phyloP scores from a whole-genome alignment of 1,140 invertebrate species.

The Amyelois transitella region DNA sequence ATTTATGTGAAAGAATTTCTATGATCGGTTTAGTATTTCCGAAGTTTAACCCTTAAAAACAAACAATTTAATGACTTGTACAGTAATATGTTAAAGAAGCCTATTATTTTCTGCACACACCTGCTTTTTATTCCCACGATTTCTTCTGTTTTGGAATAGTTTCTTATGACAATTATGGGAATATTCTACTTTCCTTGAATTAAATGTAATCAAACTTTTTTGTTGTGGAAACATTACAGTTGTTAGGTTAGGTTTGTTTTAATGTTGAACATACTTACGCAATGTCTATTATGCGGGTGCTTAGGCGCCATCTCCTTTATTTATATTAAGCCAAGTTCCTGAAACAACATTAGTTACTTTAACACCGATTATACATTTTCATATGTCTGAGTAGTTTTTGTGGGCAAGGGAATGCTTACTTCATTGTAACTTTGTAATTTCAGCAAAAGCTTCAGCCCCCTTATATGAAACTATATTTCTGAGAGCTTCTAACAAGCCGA shows the following conservation, averaged over 20 bases:
- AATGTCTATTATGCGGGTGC: neutral
- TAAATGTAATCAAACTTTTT: constrained; percentile 17
- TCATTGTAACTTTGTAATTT: no score
- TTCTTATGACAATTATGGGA: constrained; percentile 32
- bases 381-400: no score
- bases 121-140: constrained; percentile 34
- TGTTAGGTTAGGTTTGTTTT: neutral
- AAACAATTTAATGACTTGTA: no score
- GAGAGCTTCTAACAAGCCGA: no score
- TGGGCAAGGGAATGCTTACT: no score
- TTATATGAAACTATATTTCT: no score
- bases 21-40: no score
- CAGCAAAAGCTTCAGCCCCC: no score
- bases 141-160: constrained; percentile 24
- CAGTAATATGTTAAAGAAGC: no score
- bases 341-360: neutral
- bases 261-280: neutral
- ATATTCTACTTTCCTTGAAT: constrained; percentile 22
- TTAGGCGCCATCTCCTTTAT: neutral
- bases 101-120: constrained; percentile 22
- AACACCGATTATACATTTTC: no score
- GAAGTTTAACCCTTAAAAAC: no score
- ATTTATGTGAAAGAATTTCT: no score
- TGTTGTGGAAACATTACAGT: constrained; percentile 15
- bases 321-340: neutral